A percentile compares a stretch with the other conserved stretches of the same genome.
These are phyloP conservation scores for Ciconia stormi DNA, from an alignment of 2,113 vertebrate genomes.

Conservation along the genomic window DNA sequence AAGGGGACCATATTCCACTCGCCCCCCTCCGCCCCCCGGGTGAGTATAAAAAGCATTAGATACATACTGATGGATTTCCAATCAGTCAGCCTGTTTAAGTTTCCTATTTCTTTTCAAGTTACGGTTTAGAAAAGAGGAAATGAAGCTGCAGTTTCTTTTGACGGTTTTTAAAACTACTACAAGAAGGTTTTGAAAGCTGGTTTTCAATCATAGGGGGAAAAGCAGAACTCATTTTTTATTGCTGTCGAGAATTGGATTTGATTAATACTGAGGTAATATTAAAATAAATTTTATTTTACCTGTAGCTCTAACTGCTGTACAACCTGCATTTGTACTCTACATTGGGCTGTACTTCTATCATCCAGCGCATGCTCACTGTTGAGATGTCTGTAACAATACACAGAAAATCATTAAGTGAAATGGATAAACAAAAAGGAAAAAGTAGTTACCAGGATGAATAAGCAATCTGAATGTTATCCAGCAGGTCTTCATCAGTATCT, in stretches of 20 bases:
- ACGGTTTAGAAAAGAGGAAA: slow-evolving; percentile 44
- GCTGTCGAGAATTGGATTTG: slow-evolving; percentile 52
- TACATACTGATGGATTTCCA: slow-evolving; percentile 7
- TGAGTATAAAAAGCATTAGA: not conserved
- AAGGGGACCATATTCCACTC: not conserved
- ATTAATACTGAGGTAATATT: slow-evolving; percentile 73
- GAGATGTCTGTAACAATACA: slow-evolving; percentile 93
- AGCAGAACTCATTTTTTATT: slow-evolving; percentile 69
- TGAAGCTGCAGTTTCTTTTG: slow-evolving; percentile 44
- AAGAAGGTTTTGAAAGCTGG: slow-evolving; percentile 53
- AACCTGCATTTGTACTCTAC: slow-evolving; percentile 99
- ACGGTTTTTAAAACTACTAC: slow-evolving; percentile 51
- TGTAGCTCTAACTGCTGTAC: slow-evolving; percentile 99
- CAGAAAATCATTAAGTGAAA: slow-evolving; percentile 81
- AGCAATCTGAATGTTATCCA: slow-evolving; percentile 48
- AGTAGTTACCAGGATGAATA: slow-evolving; percentile 72
- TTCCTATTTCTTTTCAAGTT: slow-evolving; percentile 61
- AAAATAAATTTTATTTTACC: slow-evolving; percentile 85
- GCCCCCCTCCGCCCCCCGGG: not conserved
- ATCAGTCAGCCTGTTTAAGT: slow-evolving; percentile 33
- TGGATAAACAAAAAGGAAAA: slow-evolving; percentile 76
- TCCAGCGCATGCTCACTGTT: slow-evolving; percentile 99
- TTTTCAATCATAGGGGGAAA: slow-evolving; percentile 54
- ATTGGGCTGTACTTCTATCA: slow-evolving; percentile 99
- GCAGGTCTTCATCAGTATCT: slow-evolving; percentile 25